Base-by-base conservation (phyloP, 2,888 invertebrate species). In the Holacanthella duospinosa region DNA sequence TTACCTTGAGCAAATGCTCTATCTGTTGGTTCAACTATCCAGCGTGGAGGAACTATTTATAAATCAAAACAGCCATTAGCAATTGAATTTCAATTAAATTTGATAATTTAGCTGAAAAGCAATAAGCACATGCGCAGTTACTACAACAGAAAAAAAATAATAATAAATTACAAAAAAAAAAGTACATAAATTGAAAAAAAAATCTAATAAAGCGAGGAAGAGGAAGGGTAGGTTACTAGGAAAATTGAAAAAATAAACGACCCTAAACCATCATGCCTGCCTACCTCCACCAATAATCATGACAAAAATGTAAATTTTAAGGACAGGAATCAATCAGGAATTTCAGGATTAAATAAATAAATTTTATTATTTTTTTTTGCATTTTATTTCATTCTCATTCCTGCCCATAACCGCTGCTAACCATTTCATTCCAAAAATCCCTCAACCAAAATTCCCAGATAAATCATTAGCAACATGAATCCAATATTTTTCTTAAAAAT, bases 11-110 rank as follows among this genome's bases (percentile, higher is more conserved):
- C 92, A 80, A 93, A 93, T 75, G 93, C 92, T 81, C 92, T 91
- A 78, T 93, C 93, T 76, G 91, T 91, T 62, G 93, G 93, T 79
- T 93, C 92, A 75, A 93, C 81, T 79, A 92, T 93, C 93, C 93
- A 93, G 79, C 93, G 89, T 69, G 93, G 93, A 75, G 93, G 93
- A 76, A 93, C 93, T 93, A 72, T 56, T 62, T 59, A 61, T 66
- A 65, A 43, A 64, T 28, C 60, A 63, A 64, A 68, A 66, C 63
- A 43, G n/a, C 43, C 61, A 66, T 69, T 68, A 67, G 66, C 60
- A 43, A 59, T 29, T 53, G 59, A 43, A 59, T 61, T 56, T 26
- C 28, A 6, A 55, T 21, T 55, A 54, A 29, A 29, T 55, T 36
- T 57, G 58, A 25, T 61, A 63, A 9, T 59, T 43, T 65, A 61